Evolutionary conservation across 1,140 invertebrate genomes (phyloP), one percentile per base, ranked within the genome.

Genomic region (Heterodera schachtii): DNA sequence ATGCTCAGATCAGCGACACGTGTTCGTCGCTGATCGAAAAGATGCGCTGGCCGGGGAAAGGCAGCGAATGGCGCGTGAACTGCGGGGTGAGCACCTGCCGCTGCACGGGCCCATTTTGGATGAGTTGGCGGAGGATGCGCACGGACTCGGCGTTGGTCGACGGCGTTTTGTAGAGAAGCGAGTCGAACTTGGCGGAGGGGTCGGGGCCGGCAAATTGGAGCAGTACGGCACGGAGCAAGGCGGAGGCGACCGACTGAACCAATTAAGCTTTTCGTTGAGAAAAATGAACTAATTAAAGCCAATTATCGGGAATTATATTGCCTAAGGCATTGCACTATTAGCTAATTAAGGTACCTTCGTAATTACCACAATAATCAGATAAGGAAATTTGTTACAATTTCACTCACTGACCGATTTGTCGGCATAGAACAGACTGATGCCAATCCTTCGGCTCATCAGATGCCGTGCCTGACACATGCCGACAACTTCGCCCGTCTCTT

Each of bases 1-100:
- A n/a, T n/a, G n/a, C n/a, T n/a, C 67, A 70, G 67, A 70, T 70
- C 21, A 70, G 67, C 19, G 67, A 70, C 8, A 43, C 67, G 67
- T 70, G 67, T 31, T 70, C 67, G 19, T 70, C 31, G 31, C 31
- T 31, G 31, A 31, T 31, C 31, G 31, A 31, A 31, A 31, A 31
- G 31, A 31, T 31, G 31, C 31, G 31, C 31, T 31, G 31, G 31
- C 31, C 31, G 31, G 31, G 31, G 31, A 31, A 31, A 31, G 67
- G 67, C 21, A 70, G n/a, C 9, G 67, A 21, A 9, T 43, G 9
- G 21, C 41, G n/a, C 21, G 67, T 16, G 67, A 70, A 70, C 67
- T 70, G 67, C 67, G 67, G 67, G 21, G 41, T 70, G 21, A 70
- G 67, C 67, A 31, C 67, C 67, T 31, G n/a, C 0, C 67, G 41